These are phyloP conservation scores for Periophthalmodon schlosseri DNA, from an alignment of 2,113 vertebrate genomes.

Conservation along the genomic window DNA sequence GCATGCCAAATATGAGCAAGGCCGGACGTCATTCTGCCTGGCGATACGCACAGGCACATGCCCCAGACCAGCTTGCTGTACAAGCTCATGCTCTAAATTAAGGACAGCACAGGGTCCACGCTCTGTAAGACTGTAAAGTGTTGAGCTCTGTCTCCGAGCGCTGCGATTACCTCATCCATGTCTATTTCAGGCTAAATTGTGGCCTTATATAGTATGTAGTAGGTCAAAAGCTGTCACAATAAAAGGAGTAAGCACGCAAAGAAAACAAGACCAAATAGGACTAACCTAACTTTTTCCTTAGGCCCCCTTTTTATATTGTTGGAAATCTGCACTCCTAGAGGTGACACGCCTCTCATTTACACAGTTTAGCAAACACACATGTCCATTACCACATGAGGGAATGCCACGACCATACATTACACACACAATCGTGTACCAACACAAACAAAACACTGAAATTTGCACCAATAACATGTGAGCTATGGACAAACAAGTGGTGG, in stretches of 20 bases:
- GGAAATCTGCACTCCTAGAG: neutral
- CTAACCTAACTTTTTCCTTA: neutral
- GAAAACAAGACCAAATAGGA: neutral
- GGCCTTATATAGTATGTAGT: neutral
- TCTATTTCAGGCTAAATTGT: neutral
- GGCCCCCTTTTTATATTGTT: neutral
- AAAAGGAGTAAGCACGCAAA: too few species aligned
- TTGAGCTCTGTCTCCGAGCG: neutral
- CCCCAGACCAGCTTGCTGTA: conserved; percentile 32
- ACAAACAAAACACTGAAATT: conserved; percentile 40
- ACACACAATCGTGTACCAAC: conserved; percentile 16
- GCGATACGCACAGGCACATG: conserved; percentile 49
- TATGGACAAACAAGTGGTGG: conserved; percentile 37
- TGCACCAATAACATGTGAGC: conserved; percentile 31
- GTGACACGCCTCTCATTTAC: conserved; percentile 24
- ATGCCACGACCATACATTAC: conserved; percentile 21
- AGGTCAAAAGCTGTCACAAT: neutral
- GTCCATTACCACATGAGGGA: neutral
- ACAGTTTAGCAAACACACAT: conserved; percentile 13
- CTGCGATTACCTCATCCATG: neutral
- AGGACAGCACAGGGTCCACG: conserved; percentile 33
- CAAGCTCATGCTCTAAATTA: conserved; percentile 63
- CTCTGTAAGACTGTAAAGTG: conserved; percentile 18
- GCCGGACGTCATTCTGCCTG: conserved; percentile 58
- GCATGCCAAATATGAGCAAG: conserved; percentile 67